A percentile compares a stretch with the other conserved stretches of the same genome.
Conservation (phyloP, 2,113 vertebrate species). For the Edolisoma coerulescens region DNA sequence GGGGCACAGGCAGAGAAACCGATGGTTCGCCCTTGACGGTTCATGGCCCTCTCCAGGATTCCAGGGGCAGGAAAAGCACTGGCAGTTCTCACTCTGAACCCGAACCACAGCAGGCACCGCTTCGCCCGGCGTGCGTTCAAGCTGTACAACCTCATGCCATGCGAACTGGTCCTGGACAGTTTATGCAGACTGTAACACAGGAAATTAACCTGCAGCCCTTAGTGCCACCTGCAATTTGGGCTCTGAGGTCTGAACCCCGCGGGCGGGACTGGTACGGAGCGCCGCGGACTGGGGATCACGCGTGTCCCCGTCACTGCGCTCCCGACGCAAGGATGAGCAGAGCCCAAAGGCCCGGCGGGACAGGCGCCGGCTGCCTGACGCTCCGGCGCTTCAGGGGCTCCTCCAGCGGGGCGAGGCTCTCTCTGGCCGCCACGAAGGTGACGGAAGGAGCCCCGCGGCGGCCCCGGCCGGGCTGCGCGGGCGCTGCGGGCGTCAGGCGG, state of each 20-base stretch:
- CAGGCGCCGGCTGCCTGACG: too few species aligned
- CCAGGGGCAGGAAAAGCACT: fast-evolving
- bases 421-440: too few species aligned
- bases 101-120: too few species aligned
- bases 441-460: fast-evolving
- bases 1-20: fast-evolving
- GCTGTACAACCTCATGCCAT: fast-evolving
- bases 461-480: not conserved
- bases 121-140: fast-evolving
- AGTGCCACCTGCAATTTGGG: not conserved
- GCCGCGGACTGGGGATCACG: fast-evolving
- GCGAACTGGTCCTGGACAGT: fast-evolving
- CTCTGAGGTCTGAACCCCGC: not conserved
- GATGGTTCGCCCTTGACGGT: fast-evolving
- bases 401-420: fast-evolving
- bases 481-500: fast-evolving
- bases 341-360: not conserved
- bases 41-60: not conserved
- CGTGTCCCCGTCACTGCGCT: fast-evolving
- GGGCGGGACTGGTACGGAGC: not conserved
- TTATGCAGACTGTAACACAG: fast-evolving
- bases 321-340: fast-evolving
- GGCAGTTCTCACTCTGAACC: too few species aligned
- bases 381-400: fast-evolving
- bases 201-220: not conserved